Percentiles rank a stretch among this genome's conserved stretches.
phyloP scores from a whole-genome alignment of 2,797 vertebrate genomes.

The Poeciliopsis infans region DNA sequence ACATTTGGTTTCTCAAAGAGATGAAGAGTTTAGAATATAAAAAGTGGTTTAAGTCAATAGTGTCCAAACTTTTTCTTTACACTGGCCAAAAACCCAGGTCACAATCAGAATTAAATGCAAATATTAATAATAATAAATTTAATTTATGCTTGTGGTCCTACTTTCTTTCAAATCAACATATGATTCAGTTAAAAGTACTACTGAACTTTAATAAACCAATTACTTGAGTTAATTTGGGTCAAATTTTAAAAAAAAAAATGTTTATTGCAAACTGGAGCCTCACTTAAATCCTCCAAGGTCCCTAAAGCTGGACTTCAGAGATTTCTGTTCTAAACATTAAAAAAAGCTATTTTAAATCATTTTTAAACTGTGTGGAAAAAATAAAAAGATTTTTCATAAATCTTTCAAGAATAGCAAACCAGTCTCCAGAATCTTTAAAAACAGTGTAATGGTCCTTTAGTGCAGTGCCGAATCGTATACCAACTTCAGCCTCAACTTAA shows the following conservation, averaged over 20 bases:
- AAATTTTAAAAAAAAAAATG: not conserved
- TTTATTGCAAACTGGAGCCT: too few species aligned
- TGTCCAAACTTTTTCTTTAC: not conserved
- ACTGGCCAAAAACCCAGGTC: not conserved
- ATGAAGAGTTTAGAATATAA: not conserved
- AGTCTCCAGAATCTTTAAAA: not conserved
- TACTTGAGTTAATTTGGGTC: not conserved
- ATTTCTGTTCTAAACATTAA: not conserved
- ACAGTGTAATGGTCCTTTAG: not conserved
- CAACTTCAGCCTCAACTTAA: not conserved
- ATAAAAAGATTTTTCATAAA: not conserved
- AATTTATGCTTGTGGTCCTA: not conserved
- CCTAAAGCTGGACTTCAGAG: not conserved
- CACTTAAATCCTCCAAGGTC: not conserved
- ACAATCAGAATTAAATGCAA: not conserved
- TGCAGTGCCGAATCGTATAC: not conserved
- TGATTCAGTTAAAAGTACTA: not conserved
- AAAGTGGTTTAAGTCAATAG: not conserved
- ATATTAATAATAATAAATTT: not conserved
- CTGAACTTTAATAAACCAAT: not conserved
- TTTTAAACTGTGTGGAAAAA: not conserved
- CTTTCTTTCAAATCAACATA: not conserved
- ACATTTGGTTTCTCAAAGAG: not conserved
- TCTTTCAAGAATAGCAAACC: not conserved
- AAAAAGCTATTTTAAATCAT: not conserved